These are phyloP conservation scores for Arenaria interpres DNA, from an alignment of 2,113 vertebrate genomes.

Conservation along the genomic window DNA sequence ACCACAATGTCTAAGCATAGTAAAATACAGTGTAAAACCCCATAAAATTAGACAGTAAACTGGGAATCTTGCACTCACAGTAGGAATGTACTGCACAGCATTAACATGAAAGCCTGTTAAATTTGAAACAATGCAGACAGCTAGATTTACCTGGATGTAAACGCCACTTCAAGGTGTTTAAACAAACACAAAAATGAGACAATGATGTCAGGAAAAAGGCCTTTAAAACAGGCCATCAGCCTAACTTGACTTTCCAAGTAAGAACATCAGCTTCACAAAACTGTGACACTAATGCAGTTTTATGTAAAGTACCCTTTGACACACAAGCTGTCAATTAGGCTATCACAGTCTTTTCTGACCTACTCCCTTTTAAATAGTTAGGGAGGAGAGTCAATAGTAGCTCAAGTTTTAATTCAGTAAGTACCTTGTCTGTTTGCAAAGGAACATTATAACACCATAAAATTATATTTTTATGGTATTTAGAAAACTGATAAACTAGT, in stretches of 20 bases:
- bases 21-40: conserved; percentile 58
- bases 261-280: conserved; percentile 80
- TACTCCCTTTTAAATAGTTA: conserved; percentile 45
- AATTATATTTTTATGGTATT: conserved; percentile 53
- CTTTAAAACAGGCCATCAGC: conserved; percentile 83
- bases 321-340: conserved; percentile 72
- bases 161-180: conserved; percentile 59
- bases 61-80: conserved; percentile 71
- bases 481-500: conserved; percentile 39
- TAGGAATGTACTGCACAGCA: conserved; percentile 68
- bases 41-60: conserved; percentile 59
- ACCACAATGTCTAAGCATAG: conserved; percentile 1
- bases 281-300: conserved; percentile 74
- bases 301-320: conserved; percentile 80
- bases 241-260: conserved; percentile 81
- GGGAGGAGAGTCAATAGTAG: conserved; percentile 62
- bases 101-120: conserved; percentile 62
- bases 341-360: conserved; percentile 74
- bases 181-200: conserved; percentile 70
- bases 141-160: conserved; percentile 65
- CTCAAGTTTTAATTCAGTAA: conserved; percentile 71
- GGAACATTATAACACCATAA: conserved; percentile 58
- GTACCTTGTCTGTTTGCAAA: conserved; percentile 72
- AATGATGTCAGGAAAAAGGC: conserved; percentile 68
- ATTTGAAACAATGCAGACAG: conserved; percentile 61